Evolutionary conservation across 1,140 invertebrate genomes (phyloP), one percentile per base, ranked within the genome.

Genomic region (Tetraneura akinire): DNA sequence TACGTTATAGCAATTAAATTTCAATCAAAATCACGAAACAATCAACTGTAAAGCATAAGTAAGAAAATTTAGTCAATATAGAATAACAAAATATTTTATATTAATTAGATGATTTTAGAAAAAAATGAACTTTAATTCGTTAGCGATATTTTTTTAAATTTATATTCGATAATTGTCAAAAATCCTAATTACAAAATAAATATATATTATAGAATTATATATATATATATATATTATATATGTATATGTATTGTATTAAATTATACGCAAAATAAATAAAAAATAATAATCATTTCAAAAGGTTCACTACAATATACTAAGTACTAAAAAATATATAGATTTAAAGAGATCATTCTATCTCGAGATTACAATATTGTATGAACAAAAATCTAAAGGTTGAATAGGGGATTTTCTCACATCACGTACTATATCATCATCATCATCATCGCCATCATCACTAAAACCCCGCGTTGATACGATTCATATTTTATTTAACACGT

Each of bases 301-400:
- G 32, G 8, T 62, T 9, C 23, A 37, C 32, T 37, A 62, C 18
- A 62, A 32, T 32, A 32, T 18, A 2, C 13, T 29, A 47, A 47
- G 21, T 47, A 68, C n/a, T 68, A 45, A 42, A 0, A 37, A 66
- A 21, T 45, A 23, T 9, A 47, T 11, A 11, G 64, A 21, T 47
- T 37, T n/a, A 3, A 3, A 1, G 21, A 47, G 64, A 47, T 23
- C 8, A 18, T 49, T 71, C 68, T 29, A 32, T n/a, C 23, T 51
- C 14, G 26, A 71, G 68, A 71, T 21, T 49, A n/a, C 23, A 18
- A 26, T 49, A n/a, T n/a, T n/a, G 21, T 23, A 13, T 18, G 47
- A 26, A 71, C 16, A 29, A 49, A 71, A 71, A 71, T 71, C 68
- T 51, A 71, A 71, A 71, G 42, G 23, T 29, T 71, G 68, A 71